These are phyloP conservation scores for Nixonia krombeini DNA, from an alignment of 1,140 invertebrate species.

Conservation along the genomic window DNA sequence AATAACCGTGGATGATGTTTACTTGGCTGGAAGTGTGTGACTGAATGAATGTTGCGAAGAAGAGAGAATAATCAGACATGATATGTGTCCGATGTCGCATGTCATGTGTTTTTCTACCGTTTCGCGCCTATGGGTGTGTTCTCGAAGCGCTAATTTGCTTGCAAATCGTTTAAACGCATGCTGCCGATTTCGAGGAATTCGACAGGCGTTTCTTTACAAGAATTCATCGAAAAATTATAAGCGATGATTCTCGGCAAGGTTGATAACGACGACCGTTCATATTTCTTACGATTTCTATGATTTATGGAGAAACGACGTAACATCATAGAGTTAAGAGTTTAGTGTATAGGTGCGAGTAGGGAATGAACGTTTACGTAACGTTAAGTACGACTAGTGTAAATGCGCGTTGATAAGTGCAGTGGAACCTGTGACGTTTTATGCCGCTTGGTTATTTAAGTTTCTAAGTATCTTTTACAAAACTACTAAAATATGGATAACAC, in stretches of 20 bases:
- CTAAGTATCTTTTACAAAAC: background rate
- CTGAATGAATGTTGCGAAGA: slow-evolving; percentile 11
- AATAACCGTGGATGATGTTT: slow-evolving; percentile 14
- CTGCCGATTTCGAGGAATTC: too few species aligned
- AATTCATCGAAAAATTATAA: too few species aligned
- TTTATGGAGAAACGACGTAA: slow-evolving; percentile 15
- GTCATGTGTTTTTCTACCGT: background rate
- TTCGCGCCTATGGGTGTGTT: too few species aligned
- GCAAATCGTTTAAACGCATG: too few species aligned
- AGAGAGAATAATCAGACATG: background rate
- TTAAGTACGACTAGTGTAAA: slow-evolving; percentile 39
- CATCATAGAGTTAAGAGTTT: slow-evolving; percentile 34
- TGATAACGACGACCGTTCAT: too few species aligned
- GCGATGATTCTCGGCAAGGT: too few species aligned
- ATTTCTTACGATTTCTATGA: too few species aligned
- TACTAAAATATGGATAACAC: background rate
- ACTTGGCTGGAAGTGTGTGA: background rate
- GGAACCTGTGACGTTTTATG: slow-evolving; percentile 22
- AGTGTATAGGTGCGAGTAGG: slow-evolving; percentile 47
- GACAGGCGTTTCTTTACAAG: too few species aligned
- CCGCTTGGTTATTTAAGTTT: background rate
- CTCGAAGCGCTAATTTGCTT: too few species aligned
- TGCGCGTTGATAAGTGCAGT: slow-evolving; percentile 34
- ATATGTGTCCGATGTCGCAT: background rate
- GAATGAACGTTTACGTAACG: slow-evolving; percentile 42